phyloP scores from a whole-genome alignment of 2,888 invertebrate genomes.

The Antheraea assamensis region DNA sequence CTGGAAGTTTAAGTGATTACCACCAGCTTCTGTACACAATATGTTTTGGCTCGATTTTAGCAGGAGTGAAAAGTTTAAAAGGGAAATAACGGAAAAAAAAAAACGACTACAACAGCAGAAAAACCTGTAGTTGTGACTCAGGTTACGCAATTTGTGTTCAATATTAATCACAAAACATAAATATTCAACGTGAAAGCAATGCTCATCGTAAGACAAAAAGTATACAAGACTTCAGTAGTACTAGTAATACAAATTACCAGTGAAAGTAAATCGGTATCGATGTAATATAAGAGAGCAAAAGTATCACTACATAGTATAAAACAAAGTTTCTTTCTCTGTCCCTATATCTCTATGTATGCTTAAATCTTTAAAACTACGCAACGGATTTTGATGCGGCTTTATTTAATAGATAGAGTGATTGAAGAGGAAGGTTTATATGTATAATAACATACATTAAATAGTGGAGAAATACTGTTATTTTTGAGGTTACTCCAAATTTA shows the following conservation, averaged over 20 bases:
- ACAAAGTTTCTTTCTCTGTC: no score
- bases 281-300: no score
- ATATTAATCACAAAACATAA: background rate
- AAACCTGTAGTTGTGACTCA: background rate
- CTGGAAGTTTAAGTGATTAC: constrained; percentile 1
- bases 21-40: background rate
- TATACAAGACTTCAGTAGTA: background rate
- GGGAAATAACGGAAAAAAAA: background rate
- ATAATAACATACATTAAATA: no score
- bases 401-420: no score
- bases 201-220: background rate
- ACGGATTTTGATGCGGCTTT: no score
- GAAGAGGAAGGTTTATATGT: no score
- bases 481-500: no score
- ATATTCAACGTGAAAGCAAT: background rate
- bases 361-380: no score
- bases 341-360: no score
- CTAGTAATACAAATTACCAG: background rate
- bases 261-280: no score
- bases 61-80: background rate
- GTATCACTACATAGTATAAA: no score
- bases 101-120: background rate
- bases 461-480: no score
- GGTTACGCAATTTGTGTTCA: background rate
- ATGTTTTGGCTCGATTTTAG: background rate